A percentile compares a stretch with the other conserved stretches of the same genome.
Evolutionary conservation across 2,113 vertebrate genomes (phyloP).

Genomic region (Notarius lentiginosus): DNA sequence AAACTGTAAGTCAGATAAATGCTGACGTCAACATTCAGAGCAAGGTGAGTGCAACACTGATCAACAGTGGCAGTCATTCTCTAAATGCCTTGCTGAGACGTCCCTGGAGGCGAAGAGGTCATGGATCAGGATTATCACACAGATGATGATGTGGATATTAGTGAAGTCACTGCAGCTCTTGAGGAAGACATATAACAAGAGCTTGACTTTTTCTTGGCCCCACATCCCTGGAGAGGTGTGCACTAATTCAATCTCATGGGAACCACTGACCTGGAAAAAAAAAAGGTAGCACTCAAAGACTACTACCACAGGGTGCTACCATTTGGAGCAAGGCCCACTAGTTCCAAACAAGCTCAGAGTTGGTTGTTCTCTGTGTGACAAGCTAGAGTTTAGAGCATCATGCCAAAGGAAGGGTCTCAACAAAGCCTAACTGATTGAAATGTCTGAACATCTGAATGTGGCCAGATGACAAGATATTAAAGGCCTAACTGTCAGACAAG

Average conservation of each 20-base stretch:
- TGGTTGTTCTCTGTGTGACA: neutral
- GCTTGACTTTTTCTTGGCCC: neutral
- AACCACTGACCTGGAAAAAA: neutral
- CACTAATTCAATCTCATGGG: neutral
- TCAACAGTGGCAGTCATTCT: neutral
- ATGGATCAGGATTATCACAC: neutral
- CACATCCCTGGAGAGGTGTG: neutral
- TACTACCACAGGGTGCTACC: neutral
- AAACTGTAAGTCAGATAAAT: neutral
- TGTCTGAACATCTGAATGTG: neutral
- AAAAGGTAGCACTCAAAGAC: neutral
- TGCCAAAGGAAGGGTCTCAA: neutral
- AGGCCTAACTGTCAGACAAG: neutral
- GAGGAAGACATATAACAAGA: neutral
- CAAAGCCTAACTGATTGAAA: neutral
- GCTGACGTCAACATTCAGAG: neutral
- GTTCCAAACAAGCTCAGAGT: neutral
- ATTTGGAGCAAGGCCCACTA: neutral
- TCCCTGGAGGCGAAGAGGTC: neutral
- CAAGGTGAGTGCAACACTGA: neutral
- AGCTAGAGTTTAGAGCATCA: neutral
- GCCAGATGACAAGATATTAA: neutral
- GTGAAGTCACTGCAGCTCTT: constrained; percentile 9
- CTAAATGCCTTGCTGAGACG: neutral
- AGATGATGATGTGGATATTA: constrained; percentile 10